These are phyloP conservation scores for Caenorhabditis sinica DNA, from an alignment of 2,888 invertebrate genomes.

Conservation along the genomic window DNA sequence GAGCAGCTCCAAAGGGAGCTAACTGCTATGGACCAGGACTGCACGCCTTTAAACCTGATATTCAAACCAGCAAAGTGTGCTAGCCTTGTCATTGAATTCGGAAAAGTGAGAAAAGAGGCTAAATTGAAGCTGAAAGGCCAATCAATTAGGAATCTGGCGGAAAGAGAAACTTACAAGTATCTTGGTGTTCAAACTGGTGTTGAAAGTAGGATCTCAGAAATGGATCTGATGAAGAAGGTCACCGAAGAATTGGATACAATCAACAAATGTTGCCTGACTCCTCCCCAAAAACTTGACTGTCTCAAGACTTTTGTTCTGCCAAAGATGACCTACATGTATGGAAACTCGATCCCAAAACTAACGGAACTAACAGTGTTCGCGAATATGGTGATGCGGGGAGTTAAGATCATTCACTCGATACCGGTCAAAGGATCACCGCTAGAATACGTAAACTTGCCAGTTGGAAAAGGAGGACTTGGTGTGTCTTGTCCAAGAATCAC, in stretches of 20 bases:
- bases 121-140: background rate
- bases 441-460: conserved; percentile 20
- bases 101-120: background rate
- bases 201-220: background rate
- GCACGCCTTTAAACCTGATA: too few species aligned
- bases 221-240: background rate
- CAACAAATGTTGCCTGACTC: conserved; percentile 15
- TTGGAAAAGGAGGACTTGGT: conserved; percentile 25
- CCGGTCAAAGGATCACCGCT: conserved; percentile 15
- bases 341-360: conserved; percentile 24
- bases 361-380: background rate
- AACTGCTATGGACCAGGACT: too few species aligned
- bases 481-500: conserved; percentile 12
- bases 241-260: conserved; percentile 18
- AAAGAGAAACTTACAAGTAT: conserved; percentile 23
- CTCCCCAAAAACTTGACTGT: conserved; percentile 58
- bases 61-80: too few species aligned
- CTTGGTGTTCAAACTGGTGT: conserved; percentile 37
- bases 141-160: background rate
- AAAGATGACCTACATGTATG: too few species aligned
- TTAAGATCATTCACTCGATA: background rate
- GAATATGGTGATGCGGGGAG: background rate
- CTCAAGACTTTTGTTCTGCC: conserved; percentile 54
- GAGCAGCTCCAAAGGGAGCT: too few species aligned
- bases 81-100: conserved; percentile 2